Evolutionary conservation across 2,888 invertebrate species (phyloP).

Genomic region (Mimas tiliae): DNA sequence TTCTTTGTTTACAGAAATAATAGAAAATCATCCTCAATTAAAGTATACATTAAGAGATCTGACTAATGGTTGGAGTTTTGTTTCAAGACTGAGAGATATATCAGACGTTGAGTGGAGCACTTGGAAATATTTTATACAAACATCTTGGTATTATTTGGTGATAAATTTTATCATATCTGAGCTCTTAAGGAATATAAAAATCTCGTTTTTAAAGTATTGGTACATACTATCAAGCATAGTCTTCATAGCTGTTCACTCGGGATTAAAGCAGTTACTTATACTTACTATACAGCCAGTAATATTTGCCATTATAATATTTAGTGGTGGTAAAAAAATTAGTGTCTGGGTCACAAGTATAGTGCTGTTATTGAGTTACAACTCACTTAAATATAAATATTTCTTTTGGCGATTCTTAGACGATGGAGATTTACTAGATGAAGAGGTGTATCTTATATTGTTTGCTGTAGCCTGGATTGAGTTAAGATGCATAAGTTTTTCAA

Average conservation of each 20-base stretch:
- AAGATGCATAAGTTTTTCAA: slow-evolving; percentile 90
- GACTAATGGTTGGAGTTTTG: slow-evolving; percentile 82
- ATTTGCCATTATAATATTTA: slow-evolving; percentile 70
- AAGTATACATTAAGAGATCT: slow-evolving; percentile 73
- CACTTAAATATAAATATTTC: slow-evolving; percentile 72
- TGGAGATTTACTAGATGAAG: slow-evolving; percentile 74
- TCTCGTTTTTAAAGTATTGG: slow-evolving; percentile 76
- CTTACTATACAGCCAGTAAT: slow-evolving; percentile 84
- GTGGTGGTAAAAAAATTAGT: slow-evolving; percentile 72
- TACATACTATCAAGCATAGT: slow-evolving; percentile 77
- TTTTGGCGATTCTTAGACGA: slow-evolving; percentile 77
- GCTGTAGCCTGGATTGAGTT: slow-evolving; percentile 89
- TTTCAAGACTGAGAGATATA: slow-evolving; percentile 85
- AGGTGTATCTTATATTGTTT: slow-evolving; percentile 82
- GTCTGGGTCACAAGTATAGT: slow-evolving; percentile 84
- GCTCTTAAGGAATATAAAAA: slow-evolving; percentile 60
- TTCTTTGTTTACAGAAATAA: slow-evolving; percentile 58
- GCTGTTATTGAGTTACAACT: slow-evolving; percentile 79
- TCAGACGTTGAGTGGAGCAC: slow-evolving; percentile 90
- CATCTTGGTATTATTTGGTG: slow-evolving; percentile 82
- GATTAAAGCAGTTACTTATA: slow-evolving; percentile 76
- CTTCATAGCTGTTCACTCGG: slow-evolving; percentile 77
- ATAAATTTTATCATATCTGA: slow-evolving; percentile 84
- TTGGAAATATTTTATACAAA: slow-evolving; percentile 83
- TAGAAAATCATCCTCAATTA: slow-evolving; percentile 50